A percentile compares a stretch with the other conserved stretches of the same genome.
Conservation (phyloP, 1,140 invertebrate genomes). For the Diploscapter pachys region DNA sequence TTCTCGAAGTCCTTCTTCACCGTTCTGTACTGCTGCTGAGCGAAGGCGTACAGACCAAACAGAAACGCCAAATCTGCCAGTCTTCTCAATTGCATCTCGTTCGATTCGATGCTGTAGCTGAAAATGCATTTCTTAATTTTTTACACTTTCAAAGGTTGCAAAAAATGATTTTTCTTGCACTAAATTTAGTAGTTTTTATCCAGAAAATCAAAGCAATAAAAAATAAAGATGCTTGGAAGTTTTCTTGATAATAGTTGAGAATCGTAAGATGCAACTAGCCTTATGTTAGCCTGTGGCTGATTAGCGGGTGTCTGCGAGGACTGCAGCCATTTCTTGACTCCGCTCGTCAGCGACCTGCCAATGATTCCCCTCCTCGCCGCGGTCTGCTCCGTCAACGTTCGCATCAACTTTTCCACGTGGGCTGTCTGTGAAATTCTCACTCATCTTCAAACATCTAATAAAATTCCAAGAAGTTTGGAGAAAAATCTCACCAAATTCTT, state of each 20-base stretch:
- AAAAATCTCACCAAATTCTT: conserved; percentile 4
- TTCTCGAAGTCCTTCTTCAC: conserved; percentile 92
- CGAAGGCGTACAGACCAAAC: conserved; percentile 86
- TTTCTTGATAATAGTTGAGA: too few species aligned
- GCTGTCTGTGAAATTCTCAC: not conserved
- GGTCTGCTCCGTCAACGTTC: conserved; percentile 8
- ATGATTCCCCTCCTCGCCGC: conserved; percentile 5
- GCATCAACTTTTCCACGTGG: conserved; percentile 11
- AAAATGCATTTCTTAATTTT: not conserved
- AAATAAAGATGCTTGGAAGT: too few species aligned
- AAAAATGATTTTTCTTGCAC: too few species aligned
- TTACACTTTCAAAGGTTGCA: too few species aligned
- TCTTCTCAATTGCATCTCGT: conserved; percentile 84
- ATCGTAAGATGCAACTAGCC: too few species aligned
- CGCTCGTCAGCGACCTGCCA: conserved; percentile 15
- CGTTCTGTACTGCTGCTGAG: conserved; percentile 88
- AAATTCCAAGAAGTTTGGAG: conserved; percentile 10
- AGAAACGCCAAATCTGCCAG: conserved; percentile 92
- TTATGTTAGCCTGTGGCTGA: too few species aligned
- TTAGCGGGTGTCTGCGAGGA: too few species aligned
- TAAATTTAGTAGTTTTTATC: too few species aligned
- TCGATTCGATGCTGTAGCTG: conserved; percentile 70
- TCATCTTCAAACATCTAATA: not conserved
- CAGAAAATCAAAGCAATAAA: too few species aligned
- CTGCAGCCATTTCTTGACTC: conserved; percentile 13